Evolutionary conservation across 2,113 vertebrate genomes (phyloP).

Genomic region (Cyphomyrus discorhynchus): DNA sequence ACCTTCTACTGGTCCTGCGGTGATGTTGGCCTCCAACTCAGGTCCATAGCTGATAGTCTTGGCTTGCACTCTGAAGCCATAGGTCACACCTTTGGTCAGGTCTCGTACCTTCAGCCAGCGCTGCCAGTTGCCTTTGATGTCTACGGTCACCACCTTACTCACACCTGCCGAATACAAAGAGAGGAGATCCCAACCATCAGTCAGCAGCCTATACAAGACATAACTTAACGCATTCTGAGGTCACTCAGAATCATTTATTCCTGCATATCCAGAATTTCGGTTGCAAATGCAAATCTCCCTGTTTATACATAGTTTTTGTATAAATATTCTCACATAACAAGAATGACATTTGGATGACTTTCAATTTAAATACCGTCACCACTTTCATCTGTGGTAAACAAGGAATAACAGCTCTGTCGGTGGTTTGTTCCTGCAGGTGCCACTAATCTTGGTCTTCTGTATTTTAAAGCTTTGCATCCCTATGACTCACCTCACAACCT

Average conservation of each 20-base stretch:
- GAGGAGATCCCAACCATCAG: conserved; percentile 10
- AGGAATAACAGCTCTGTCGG: not conserved
- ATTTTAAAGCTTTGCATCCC: not conserved
- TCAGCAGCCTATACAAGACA: not conserved
- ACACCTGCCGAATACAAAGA: conserved; percentile 63
- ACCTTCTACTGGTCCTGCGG: conserved; percentile 82
- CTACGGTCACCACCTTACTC: conserved; percentile 90
- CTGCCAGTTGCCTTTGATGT: conserved; percentile 83
- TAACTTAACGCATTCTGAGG: not conserved
- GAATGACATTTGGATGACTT: not conserved
- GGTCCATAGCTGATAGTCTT: conserved; percentile 82
- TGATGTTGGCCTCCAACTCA: conserved; percentile 75
- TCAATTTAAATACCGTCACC: not conserved
- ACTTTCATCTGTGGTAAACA: not conserved
- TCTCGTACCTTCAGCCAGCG: conserved; percentile 89
- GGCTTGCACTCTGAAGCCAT: conserved; percentile 81
- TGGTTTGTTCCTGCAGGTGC: not conserved
- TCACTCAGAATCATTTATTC: not conserved
- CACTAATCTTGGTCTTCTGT: not conserved
- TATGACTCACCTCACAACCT: not conserved
- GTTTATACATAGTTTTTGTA: not conserved
- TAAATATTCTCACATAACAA: not conserved
- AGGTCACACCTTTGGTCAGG: conserved; percentile 76
- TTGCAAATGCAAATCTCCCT: not conserved
- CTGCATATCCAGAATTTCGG: not conserved